Base-by-base conservation (phyloP, 2,888 invertebrate genomes). In the Iselma pallidipennis region DNA sequence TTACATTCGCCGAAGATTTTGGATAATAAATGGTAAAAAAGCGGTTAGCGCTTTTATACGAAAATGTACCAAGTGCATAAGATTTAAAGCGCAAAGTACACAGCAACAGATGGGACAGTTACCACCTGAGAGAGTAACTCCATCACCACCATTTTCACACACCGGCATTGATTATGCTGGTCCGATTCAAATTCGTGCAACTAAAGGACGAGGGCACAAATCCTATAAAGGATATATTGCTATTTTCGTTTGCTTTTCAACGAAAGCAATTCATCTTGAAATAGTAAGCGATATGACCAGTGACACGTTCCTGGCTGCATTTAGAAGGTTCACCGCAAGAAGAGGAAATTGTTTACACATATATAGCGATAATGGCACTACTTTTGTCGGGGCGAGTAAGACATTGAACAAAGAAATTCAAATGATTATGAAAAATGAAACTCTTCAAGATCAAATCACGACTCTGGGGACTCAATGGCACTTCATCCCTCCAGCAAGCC, bases 321-420 rank as follows among this genome's bases (percentile, higher is more conserved):
- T 49, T 4, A n/a, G 19, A 16, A 21, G 49, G 5, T 49, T 49
- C 19, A n/a, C 4, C 4, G 49, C 49, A 16, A 10, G 65, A 66
- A 60, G 37, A 54, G 9, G 55, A 49, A 42, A 56, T 50, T 21
- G 66, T 7, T 6, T n/a, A 0, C 55, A 61, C 7, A 45, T 73
- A 4, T 61, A 66, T 49, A 69, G 68, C 45, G 76, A 77, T 49
- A 71, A 71, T 48, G 75, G 74, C 1, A 72, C 70, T 5, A 76
- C 68, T 49, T 77, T 77, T 53, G 57, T 67, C 4, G 55, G 55
- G 3, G 51, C 48, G 23, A 29, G 31, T 5, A 52, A 53, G 25
- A 25, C 4, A 16, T 50, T 56, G 12, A 28, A 29, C 2, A 26
- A 16, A 25, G 59, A 61, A 26, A n/a, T 59, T 28, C 12, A 21